Conservation (phyloP, 2,888 invertebrate genomes). For the Drosophila monieri region DNA sequence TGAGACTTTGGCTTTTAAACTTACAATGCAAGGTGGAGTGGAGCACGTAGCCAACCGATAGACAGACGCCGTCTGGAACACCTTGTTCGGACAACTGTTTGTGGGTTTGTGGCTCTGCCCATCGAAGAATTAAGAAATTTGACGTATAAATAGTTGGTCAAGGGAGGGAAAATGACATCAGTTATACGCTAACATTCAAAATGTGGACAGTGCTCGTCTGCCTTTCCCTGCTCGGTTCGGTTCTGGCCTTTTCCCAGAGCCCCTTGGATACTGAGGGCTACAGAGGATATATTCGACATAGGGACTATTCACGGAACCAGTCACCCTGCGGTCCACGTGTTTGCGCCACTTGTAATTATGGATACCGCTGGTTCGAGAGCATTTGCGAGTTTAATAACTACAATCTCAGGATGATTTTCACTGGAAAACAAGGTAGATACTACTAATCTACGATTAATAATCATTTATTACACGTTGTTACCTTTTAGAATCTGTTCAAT, state of each 20-base stretch:
- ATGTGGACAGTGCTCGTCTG: slow-evolving; percentile 19
- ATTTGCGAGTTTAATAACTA: slow-evolving; percentile 30
- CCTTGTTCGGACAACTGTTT: not conserved
- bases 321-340: slow-evolving; percentile 23
- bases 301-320: not conserved
- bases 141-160: slow-evolving; percentile 31
- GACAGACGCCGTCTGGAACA: slow-evolving; percentile 20
- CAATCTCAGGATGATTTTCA: slow-evolving; percentile 20
- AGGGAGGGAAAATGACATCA: slow-evolving; percentile 33
- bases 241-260: slow-evolving; percentile 5
- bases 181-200: slow-evolving; percentile 11
- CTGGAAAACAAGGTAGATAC: slow-evolving; percentile 16
- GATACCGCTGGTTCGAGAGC: slow-evolving; percentile 28
- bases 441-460: no score
- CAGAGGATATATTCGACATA: not conserved
- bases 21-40: slow-evolving; percentile 14
- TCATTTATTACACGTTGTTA: not conserved
- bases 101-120: not conserved
- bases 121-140: slow-evolving; percentile 4
- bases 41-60: slow-evolving; percentile 34
- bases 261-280: not conserved
- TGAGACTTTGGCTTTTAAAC: not conserved
- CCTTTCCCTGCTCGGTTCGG: slow-evolving; percentile 10
- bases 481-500: slow-evolving; percentile 18
- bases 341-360: slow-evolving; percentile 20